Evolutionary conservation across 2,113 vertebrate genomes (phyloP), one percentile per base, ranked within the genome.

Genomic region (Haplochromis vanheusdeni): DNA sequence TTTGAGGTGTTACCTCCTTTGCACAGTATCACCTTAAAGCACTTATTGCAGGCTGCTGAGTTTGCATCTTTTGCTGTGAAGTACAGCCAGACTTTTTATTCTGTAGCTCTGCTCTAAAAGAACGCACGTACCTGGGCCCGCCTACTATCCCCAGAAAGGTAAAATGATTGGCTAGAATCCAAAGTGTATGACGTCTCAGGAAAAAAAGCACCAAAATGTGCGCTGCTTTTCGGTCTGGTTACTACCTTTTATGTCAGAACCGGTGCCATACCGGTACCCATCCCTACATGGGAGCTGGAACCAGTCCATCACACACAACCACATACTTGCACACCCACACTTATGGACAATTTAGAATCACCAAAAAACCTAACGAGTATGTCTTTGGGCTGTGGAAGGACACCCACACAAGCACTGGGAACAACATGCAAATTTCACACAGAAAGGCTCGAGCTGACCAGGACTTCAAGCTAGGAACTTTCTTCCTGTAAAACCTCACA

Each of bases 91-190:
- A 54, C 6, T 23, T 54, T 55, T 54, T 23, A 54, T 0, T 54
- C 52, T 54, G 6, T 54, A 54, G n/a, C 10, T 23, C 52, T 55
- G 2, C 21, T 54, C 52, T 55, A 23, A 23, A 55, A 55, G 52
- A 13, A 23, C 0, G 4, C 0, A 7, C 4, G 6, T 55, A 23
- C 21, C 52, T 13, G 52, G 52, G 2, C 52, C 6, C 0, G 11
- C 21, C 21, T 55, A 55, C 54, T 55, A 1, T 14, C 54, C 6
- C 2, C 1, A 1, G 54, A 55, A 55, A 55, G 12, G 21, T 55
- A 55, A 26, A 7, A 0, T 55, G 3, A 56, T 56, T 56, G 54
- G 54, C 21, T 56, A 56, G 4, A 56, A 56, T 56, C 12, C 12
- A 56, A 56, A 8, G 21, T 56, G 54, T 55, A 56, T 26, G 6